Evolutionary conservation across 2,888 invertebrate species (phyloP).

Genomic region (Thereva nobilitata): DNA sequence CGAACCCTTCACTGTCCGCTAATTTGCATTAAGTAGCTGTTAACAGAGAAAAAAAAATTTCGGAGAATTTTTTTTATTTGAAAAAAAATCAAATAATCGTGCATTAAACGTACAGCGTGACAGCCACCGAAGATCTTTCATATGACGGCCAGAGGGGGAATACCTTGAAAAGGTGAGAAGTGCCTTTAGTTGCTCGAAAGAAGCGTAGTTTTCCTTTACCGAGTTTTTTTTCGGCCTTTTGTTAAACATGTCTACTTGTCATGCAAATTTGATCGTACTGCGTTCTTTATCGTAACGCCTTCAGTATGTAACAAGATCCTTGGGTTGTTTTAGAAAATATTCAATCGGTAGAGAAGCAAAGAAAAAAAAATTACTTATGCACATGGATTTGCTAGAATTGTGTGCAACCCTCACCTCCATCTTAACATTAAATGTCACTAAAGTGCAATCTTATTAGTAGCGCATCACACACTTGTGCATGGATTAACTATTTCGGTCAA

Average conservation of each 20-base stretch:
- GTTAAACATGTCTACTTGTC: constrained; percentile 33
- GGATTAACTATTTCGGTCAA: constrained; percentile 27
- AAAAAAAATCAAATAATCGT: constrained; percentile 3
- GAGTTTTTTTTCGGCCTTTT: constrained; percentile 5
- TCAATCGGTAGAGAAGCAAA: too few relatives aligned
- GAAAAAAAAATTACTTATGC: too few relatives aligned
- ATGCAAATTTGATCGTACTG: constrained; percentile 36
- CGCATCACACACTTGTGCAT: constrained; percentile 7
- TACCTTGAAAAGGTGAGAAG: constrained; percentile 13
- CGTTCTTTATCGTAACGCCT: constrained; percentile 29
- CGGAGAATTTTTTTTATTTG: background rate
- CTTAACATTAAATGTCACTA: too few relatives aligned
- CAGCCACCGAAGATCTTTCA: background rate
- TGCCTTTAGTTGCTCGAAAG: constrained; percentile 13
- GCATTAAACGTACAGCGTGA: background rate
- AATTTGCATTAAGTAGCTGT: constrained; percentile 35
- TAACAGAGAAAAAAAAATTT: constrained; percentile 10
- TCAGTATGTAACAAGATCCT: constrained; percentile 17
- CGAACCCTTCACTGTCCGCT: constrained; percentile 21
- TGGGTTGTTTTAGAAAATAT: too few relatives aligned
- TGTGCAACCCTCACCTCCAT: too few relatives aligned
- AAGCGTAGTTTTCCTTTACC: constrained; percentile 23
- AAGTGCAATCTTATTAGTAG: too few relatives aligned
- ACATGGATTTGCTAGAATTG: too few relatives aligned
- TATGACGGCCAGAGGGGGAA: constrained; percentile 1